phyloP scores from a whole-genome alignment of 2,888 invertebrate species.

The Lepidocyrtinus sp. region DNA sequence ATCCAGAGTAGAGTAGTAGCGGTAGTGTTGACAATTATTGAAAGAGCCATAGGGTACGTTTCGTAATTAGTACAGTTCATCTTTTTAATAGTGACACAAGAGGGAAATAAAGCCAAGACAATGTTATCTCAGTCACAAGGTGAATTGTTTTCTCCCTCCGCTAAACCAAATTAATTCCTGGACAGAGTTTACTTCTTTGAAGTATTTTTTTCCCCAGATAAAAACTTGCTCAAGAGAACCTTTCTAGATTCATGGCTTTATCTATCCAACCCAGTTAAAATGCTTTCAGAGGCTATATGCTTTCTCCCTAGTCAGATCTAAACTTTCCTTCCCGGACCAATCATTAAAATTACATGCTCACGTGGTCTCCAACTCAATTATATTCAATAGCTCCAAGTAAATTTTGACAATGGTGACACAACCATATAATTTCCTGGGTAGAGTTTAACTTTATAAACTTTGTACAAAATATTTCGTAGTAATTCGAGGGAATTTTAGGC shows the following conservation, averaged over 20 bases:
- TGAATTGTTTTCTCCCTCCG: not conserved
- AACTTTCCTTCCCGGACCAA: not conserved
- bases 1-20: not conserved
- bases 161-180: conserved; percentile 6
- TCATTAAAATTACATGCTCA: conserved; percentile 15
- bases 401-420: not conserved
- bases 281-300: not conserved
- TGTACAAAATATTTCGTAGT: no score
- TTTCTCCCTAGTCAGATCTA: not conserved
- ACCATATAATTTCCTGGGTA: no score
- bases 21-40: conserved; percentile 10
- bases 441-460: not conserved
- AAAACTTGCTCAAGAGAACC: not conserved
- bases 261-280: not conserved
- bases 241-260: not conserved
- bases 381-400: conserved; percentile 11
- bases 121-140: not conserved
- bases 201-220: not conserved
- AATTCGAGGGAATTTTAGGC: no score
- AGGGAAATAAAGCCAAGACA: conserved; percentile 11
- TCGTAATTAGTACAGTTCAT: conserved; percentile 9
- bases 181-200: not conserved
- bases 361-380: conserved; percentile 3
- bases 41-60: conserved; percentile 15
- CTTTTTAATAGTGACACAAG: conserved; percentile 11